Conservation (phyloP, 1,140 invertebrate genomes). For the Rhyzopertha dominica region DNA sequence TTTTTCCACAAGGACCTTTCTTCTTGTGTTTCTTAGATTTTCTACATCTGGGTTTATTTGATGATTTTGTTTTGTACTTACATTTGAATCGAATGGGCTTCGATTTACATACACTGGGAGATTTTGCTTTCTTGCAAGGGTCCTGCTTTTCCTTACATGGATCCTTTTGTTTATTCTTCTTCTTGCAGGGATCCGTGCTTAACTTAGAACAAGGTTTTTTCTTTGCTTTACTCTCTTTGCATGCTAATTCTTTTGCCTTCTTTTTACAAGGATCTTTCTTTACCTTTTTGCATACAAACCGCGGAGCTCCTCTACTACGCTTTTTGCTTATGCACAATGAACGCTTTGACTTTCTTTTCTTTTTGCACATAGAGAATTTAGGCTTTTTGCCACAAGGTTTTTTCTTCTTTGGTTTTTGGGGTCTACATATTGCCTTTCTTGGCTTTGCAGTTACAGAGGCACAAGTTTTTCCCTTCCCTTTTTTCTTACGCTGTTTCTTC, state of each 20-base stretch:
- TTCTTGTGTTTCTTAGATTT: conserved; percentile 6
- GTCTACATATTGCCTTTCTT: conserved; percentile 3
- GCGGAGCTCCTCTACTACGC: not conserved
- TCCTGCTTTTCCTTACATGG: conserved; percentile 20
- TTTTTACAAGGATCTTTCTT: conserved; percentile 4
- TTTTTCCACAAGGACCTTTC: conserved; percentile 11
- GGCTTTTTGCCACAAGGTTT: conserved; percentile 1
- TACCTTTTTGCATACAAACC: not conserved
- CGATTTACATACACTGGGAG: conserved; percentile 1
- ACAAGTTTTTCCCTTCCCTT: not conserved
- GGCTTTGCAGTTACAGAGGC: conserved; percentile 2
- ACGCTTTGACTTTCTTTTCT: not conserved
- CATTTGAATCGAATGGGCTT: too few relatives aligned
- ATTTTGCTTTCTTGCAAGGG: conserved; percentile 15
- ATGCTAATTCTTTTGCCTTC: not conserved
- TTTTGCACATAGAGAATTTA: too few relatives aligned
- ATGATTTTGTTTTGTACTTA: too few relatives aligned
- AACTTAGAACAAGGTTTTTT: not conserved
- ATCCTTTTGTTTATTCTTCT: conserved; percentile 23
- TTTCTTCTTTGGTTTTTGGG: not conserved
- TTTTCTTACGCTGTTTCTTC: too few relatives aligned
- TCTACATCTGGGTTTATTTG: not conserved
- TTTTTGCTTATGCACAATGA: not conserved
- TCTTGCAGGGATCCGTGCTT: conserved; percentile 15
- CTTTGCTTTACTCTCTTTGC: not conserved